Conservation (phyloP, 2,113 vertebrate genomes). For the Tenebrosternarchus preto region DNA sequence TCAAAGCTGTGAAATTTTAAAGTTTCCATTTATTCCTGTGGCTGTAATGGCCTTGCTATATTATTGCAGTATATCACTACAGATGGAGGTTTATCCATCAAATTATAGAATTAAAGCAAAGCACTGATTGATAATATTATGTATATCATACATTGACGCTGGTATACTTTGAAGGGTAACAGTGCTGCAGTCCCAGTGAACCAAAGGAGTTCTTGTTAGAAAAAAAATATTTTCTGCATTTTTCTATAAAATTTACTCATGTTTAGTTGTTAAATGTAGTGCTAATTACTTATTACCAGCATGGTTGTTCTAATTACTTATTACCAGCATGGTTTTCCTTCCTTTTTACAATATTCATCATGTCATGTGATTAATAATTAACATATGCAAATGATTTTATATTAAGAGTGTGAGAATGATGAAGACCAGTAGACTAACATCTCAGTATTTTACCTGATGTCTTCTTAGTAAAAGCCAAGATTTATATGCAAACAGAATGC, state of each 20-base stretch:
- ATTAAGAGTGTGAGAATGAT: background rate
- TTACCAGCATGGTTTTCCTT: too few species aligned
- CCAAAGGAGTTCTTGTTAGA: background rate
- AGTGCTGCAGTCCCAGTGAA: too few species aligned
- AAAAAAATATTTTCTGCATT: background rate
- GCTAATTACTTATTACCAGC: too few species aligned
- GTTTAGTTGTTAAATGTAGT: too few species aligned
- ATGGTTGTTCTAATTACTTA: too few species aligned
- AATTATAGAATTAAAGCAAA: slow-evolving; percentile 47
- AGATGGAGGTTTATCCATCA: slow-evolving; percentile 44
- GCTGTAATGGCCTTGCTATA: slow-evolving; percentile 49
- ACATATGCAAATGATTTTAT: background rate
- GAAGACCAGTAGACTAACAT: background rate
- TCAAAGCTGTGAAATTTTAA: slow-evolving; percentile 43
- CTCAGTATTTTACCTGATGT: background rate
- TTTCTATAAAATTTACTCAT: too few species aligned
- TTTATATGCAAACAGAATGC: background rate
- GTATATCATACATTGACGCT: slow-evolving; percentile 20
- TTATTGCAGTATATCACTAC: slow-evolving; percentile 52
- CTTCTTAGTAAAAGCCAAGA: background rate
- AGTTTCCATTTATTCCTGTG: slow-evolving; percentile 24
- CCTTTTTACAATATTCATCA: too few species aligned
- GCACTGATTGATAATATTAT: slow-evolving; percentile 35
- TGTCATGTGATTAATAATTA: too few species aligned
- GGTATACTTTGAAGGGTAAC: slow-evolving; percentile 1